Evolutionary conservation across 2,797 vertebrate species (phyloP).

Genomic region (Ptychadena robeensis): DNA sequence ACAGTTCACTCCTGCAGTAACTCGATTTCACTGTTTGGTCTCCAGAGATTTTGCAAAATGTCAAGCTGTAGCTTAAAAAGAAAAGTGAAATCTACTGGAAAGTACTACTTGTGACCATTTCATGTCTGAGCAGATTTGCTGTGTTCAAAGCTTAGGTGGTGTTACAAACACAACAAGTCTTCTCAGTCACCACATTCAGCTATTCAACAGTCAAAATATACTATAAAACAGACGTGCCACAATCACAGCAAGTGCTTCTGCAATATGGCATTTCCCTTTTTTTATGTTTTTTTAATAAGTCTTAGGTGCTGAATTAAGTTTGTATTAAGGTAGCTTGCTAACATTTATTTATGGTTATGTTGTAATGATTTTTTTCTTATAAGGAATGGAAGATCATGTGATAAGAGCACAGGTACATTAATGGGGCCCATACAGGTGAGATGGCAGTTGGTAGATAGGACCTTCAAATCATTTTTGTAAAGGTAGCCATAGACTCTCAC

Average conservation of each 20-base stretch:
- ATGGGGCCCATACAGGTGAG: background rate
- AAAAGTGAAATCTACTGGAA: slow-evolving; percentile 97
- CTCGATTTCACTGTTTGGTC: slow-evolving; percentile 95
- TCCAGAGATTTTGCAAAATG: slow-evolving; percentile 95
- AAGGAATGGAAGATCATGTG: no score
- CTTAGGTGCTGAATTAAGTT: background rate
- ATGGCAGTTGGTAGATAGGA: background rate
- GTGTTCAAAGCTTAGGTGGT: slow-evolving; percentile 77
- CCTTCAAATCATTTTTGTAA: background rate
- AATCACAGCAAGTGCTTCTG: background rate
- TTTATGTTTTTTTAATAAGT: background rate
- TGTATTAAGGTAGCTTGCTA: background rate
- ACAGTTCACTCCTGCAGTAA: slow-evolving; percentile 97
- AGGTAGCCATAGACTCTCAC: no score
- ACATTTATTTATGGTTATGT: no score
- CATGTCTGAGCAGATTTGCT: slow-evolving; percentile 84
- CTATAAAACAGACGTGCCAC: slow-evolving; percentile 14
- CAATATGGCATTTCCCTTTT: background rate
- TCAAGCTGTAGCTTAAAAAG: slow-evolving; percentile 91
- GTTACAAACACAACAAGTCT: slow-evolving; percentile 77
- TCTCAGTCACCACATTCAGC: slow-evolving; percentile 22
- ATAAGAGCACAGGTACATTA: no score
- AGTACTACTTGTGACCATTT: slow-evolving; percentile 95
- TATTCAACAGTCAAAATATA: slow-evolving; percentile 6
- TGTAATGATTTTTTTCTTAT: background rate